These are phyloP conservation scores for Macrostomum cliftonense DNA, from an alignment of 2,888 invertebrate genomes.

Conservation along the genomic window DNA sequence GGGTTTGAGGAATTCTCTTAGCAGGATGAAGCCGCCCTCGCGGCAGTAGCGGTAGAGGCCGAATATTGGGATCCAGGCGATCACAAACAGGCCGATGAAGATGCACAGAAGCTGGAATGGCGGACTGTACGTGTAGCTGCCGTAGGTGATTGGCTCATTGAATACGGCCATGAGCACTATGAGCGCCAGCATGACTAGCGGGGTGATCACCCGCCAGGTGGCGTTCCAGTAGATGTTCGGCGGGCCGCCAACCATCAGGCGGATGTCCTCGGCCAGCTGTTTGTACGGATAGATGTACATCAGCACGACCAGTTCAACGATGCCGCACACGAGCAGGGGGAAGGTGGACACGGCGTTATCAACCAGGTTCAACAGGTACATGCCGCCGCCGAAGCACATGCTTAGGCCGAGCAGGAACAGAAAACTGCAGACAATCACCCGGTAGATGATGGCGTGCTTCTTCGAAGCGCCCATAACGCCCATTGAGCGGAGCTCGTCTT, in stretches of 20 bases:
- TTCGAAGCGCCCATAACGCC: background rate
- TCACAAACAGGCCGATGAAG: constrained; percentile 29
- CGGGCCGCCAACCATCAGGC: constrained; percentile 27
- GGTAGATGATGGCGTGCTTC: constrained; percentile 1
- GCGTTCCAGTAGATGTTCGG: constrained; percentile 30
- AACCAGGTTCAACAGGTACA: too few species aligned
- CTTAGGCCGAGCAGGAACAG: too few species aligned
- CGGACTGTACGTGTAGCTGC: background rate
- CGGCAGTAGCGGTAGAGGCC: constrained; percentile 26
- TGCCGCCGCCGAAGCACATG: too few species aligned
- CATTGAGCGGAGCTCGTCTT: constrained; percentile 25
- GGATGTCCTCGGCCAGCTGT: constrained; percentile 27
- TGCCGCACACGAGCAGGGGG: too few species aligned
- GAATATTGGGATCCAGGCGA: constrained; percentile 25
- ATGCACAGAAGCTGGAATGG: constrained; percentile 21
- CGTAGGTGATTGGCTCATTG: background rate
- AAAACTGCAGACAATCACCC: background rate
- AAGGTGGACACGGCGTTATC: too few species aligned
- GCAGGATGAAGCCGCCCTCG: constrained; percentile 23
- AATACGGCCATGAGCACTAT: background rate
- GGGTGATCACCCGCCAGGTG: constrained; percentile 28
- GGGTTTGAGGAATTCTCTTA: constrained; percentile 19
- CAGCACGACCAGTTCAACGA: too few species aligned
- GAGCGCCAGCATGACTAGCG: constrained; percentile 24
- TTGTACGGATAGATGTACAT: constrained; percentile 16